A percentile compares a stretch with the other conserved stretches of the same genome.
Evolutionary conservation across 2,888 invertebrate species (phyloP).

Genomic region (Pecten maximus): DNA sequence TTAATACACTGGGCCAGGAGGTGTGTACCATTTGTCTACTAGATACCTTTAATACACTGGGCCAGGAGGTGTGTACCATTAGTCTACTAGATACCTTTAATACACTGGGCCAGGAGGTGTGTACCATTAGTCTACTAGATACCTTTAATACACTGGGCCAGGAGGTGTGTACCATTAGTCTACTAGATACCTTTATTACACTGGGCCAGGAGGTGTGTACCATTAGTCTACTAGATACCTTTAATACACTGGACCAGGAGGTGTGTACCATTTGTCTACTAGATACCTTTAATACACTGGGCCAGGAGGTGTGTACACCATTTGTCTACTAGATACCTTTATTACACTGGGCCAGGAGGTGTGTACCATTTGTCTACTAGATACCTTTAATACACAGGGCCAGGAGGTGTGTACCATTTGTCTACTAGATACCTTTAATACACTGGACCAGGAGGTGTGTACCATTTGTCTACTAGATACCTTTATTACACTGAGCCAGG

Average conservation of each 20-base stretch:
- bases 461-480: not conserved
- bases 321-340: not conserved
- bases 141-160: not conserved
- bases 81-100: not conserved
- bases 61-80: too few species aligned
- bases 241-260: not conserved
- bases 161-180: too few species aligned
- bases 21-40: constrained; percentile 17
- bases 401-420: too few species aligned
- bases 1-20: not conserved
- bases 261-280: constrained; percentile 17
- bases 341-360: too few species aligned
- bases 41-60: not conserved
- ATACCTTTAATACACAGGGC: not conserved
- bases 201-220: too few species aligned
- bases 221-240: not conserved
- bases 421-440: not conserved
- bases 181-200: not conserved
- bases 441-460: too few species aligned
- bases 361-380: not conserved
- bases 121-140: not conserved
- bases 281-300: not conserved
- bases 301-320: too few species aligned
- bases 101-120: too few species aligned
- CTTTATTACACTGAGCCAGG: not conserved